Evolutionary conservation across 2,888 invertebrate genomes (phyloP), one percentile per base, ranked within the genome.

Genomic region (Cyaniris semiargus): DNA sequence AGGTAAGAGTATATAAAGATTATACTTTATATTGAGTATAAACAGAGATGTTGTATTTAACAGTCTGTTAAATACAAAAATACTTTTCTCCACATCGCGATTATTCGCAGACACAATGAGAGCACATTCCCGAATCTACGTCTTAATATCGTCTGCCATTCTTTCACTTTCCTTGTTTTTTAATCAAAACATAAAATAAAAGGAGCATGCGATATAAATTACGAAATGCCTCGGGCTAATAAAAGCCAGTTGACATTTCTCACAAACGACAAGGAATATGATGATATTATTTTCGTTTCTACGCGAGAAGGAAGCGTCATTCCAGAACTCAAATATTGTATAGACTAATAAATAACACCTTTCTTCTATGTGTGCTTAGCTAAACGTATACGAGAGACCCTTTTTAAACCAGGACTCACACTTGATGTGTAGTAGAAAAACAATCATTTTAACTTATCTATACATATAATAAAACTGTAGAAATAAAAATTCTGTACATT

Each of bases 81-180:
- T 1, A 66, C 66, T 27, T 66, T 31, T 18, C 18, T 66, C 66
- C 13, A 66, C 27, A 27, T 66, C 27, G 18, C 66, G 31, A 66
- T 66, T 66, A 31, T 31, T 6, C 15, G 27, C 27, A 66, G 27
- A 31, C 66, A 66, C 27, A 66, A 66, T 15, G 27, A 27, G 23
- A 60, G 27, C 66, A 66, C 18, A 31, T 66, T 66, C 66, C 66
- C 15, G 31, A 66, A 66, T 27, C 66, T 0, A 13, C 27, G 66
- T 27, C 66, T 18, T 66, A 66, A 66, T 31, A 31, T 66, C 60
- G 60, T 23, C 60, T 31, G 27, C 66, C 27, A 66, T 66, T 18
- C 23, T 60, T 60, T 66, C 18, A 31, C 66, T 66, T 66, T 66
- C 66, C 66, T 66, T 66, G 27, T 66, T 66, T 66, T 66, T 66